Base-by-base conservation (phyloP, 2,888 invertebrate genomes). In the Phyllotreta cruciferae region DNA sequence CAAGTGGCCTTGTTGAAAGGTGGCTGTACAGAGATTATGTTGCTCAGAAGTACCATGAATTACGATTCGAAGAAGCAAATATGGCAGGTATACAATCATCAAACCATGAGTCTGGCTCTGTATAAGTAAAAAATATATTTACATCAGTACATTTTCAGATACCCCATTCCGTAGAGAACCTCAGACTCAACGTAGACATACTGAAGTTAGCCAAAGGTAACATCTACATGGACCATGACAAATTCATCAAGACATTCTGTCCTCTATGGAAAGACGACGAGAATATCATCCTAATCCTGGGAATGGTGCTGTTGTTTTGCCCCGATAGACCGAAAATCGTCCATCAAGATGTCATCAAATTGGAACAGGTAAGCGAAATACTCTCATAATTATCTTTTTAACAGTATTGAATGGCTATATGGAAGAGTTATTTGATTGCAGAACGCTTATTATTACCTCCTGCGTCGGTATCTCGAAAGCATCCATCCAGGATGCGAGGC, bases 11-110 rank as follows among this genome's bases (percentile, higher is more conserved):
- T 95, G 8, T 81, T 96, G 6, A 96, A 96, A 80, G 96, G 96
- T 0, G 96, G 97, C 0, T 96, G 96, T 77, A 96, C 95, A 52
- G 98, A 98, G 82, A 92, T 98, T 89, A 91, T 98, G 89, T 91
- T 98, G 62, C 85, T 98, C 56, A 85, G 96, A 9, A 96, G 97
- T 69, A 94, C 94, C 0, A 91, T 94, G 85, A 93, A 92, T 50
- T 98, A 96, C 77, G 95, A 97, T 77, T 88, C 90, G 0, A 93
- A 92, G 71, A 88, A 90, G 71, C 91, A 94, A 75, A 90, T 91
- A 54, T 98, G 98, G 98, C 91, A 91, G 84, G 94, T 93, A n/a
- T n/a, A n/a, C n/a, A n/a, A n/a, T n/a, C n/a, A n/a, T n/a, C n/a
- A n/a, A n/a, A n/a, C n/a, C n/a, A n/a, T n/a, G n/a, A n/a, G n/a